Conservation (phyloP, 2,797 vertebrate genomes). For the Silurus aristotelis region DNA sequence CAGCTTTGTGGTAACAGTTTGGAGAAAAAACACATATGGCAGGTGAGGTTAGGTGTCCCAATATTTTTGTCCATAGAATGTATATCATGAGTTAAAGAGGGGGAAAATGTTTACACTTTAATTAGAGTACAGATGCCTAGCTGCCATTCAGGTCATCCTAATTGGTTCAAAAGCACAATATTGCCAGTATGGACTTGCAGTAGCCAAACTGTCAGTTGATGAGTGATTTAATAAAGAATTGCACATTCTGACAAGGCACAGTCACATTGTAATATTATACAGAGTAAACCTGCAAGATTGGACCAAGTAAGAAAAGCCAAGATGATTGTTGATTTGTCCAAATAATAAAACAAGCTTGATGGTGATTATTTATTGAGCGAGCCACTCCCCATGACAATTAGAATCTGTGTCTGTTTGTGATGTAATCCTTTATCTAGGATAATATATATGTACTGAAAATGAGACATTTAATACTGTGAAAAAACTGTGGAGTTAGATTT, state of each 20-base stretch:
- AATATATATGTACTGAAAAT: neutral
- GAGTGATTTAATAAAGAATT: neutral
- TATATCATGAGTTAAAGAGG: neutral
- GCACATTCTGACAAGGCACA: neutral
- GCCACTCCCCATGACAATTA: neutral
- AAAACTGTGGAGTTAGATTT: neutral
- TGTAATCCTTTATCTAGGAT: neutral
- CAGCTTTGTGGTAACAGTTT: too few species aligned
- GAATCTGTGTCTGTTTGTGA: neutral
- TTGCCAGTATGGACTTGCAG: neutral
- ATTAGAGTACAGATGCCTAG: neutral
- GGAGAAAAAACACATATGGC: too few species aligned
- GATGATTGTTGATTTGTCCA: neutral
- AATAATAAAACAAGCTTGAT: neutral
- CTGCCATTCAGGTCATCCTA: neutral
- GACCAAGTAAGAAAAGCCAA: neutral
- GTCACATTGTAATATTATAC: neutral
- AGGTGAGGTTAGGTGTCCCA: too few species aligned
- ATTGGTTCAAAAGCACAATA: neutral
- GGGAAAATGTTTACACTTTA: neutral
- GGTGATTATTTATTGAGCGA: conserved; percentile 9
- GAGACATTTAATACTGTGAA: neutral
- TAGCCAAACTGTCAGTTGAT: neutral
- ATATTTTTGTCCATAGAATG: too few species aligned
- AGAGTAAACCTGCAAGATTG: neutral